Conservation (phyloP, 2,888 invertebrate species). For the Morpho achilles region DNA sequence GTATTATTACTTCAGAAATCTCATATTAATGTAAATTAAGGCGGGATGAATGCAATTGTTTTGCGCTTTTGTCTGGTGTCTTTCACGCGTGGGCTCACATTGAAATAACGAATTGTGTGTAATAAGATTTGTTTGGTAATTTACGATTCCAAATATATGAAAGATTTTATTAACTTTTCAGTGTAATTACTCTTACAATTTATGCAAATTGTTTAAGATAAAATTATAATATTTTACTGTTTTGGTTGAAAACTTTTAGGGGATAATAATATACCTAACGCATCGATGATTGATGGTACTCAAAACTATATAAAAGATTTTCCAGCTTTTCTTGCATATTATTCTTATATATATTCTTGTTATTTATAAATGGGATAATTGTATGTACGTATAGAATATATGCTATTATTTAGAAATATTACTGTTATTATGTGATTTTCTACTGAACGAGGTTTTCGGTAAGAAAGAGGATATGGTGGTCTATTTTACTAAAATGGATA, state of each 20-base stretch:
- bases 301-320: too few species aligned
- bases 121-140: conserved; percentile 6
- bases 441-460: too few species aligned
- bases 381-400: too few species aligned
- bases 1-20: conserved; percentile 63
- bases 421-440: too few species aligned
- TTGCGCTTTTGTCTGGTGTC: conserved; percentile 38
- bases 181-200: too few species aligned
- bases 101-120: conserved; percentile 7
- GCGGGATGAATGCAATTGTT: conserved; percentile 57
- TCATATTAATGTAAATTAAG: conserved; percentile 71
- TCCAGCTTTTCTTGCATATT: too few species aligned
- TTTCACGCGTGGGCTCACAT: conserved; percentile 27
- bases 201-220: not conserved
- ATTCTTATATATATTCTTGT: too few species aligned
- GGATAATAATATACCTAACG: not conserved
- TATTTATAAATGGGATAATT: too few species aligned
- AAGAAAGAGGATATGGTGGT: too few species aligned
- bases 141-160: not conserved
- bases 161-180: not conserved
- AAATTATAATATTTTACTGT: not conserved
- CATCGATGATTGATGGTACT: too few species aligned
- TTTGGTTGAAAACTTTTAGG: not conserved
- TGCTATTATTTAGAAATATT: too few species aligned
- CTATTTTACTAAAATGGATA: too few species aligned